phyloP scores from a whole-genome alignment of 1,140 invertebrate genomes.

The Drosophila truncata region DNA sequence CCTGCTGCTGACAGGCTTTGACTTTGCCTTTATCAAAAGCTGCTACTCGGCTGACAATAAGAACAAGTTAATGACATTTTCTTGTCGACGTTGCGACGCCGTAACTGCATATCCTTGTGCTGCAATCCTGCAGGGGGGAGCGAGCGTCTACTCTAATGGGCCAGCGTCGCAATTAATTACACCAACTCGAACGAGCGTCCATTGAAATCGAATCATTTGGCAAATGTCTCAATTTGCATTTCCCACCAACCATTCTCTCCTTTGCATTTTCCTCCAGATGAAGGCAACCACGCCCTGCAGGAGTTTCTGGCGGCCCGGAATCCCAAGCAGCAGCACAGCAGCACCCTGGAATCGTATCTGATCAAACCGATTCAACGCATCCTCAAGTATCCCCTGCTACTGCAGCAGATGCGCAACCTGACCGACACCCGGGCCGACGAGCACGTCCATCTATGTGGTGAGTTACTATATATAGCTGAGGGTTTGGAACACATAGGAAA shows the following conservation, averaged over 20 bases:
- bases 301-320: slow-evolving; percentile 97
- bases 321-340: slow-evolving; percentile 97
- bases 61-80: slow-evolving; percentile 84
- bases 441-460: slow-evolving; percentile 96
- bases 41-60: slow-evolving; percentile 72
- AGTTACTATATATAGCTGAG: slow-evolving; percentile 64
- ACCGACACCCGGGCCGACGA: slow-evolving; percentile 97
- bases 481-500: not conserved
- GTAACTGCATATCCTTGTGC: slow-evolving; percentile 64
- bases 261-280: slow-evolving; percentile 87
- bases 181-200: slow-evolving; percentile 54
- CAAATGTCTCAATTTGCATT: slow-evolving; percentile 76
- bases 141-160: slow-evolving; percentile 27
- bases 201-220: slow-evolving; percentile 81
- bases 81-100: slow-evolving; percentile 64
- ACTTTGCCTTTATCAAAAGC: slow-evolving; percentile 78
- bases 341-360: slow-evolving; percentile 98
- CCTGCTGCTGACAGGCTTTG: slow-evolving; percentile 72
- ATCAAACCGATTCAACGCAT: slow-evolving; percentile 99
- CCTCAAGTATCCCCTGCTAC: slow-evolving; percentile 97
- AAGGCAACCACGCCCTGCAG: slow-evolving; percentile 98
- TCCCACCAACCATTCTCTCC: slow-evolving; percentile 13
- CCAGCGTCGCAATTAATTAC: slow-evolving; percentile 76
- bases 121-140: not conserved
- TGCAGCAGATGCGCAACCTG: slow-evolving; percentile 97